Base-by-base conservation (phyloP, 2,113 vertebrate genomes). In the Dasyornis broadbenti region DNA sequence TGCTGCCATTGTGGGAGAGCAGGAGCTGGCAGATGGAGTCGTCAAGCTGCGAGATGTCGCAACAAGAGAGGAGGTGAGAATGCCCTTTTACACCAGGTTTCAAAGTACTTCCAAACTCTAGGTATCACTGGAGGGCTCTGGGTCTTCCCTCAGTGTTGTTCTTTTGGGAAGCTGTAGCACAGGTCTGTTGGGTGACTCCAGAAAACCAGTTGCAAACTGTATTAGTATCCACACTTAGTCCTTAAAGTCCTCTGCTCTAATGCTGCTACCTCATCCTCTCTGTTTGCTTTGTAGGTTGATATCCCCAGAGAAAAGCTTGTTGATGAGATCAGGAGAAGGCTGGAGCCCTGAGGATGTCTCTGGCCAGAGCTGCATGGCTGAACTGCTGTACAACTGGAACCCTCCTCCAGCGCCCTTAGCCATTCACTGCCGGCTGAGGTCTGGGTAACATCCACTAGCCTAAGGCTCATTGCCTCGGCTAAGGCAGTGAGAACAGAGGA, bases 1-100 rank as follows among this genome's bases (percentile, higher is more conserved):
- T 20, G 98, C 98, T 95, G 98, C 98, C 64, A 99, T 99, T 77
- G 87, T 99, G 92, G 99, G 99, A 77, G 98, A 99, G 91, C 98
- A 99, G 96, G 99, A 99, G 94, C 97, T 99, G 53, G 98, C 98
- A 44, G 98, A 98, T 2, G 98, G 99, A 24, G 97, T 99, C 0
- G 97, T 99, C 30, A 99, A 99, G 89, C 98, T 99, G 37, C 97
- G 99, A 26, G 97, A 97, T 5, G 98, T 99, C 11, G 72, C 98
- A 77, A 99, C 90, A 47, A 98, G 99, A 95, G 96, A 98, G 77
- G 99, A 99, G 99, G 99, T 99, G 69, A 50, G 94, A 88, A 45
- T 49, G 35, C 4, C n/a, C 49, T 60, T 57, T 28, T 56, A 37
- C 28, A 33, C 5, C 9, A 9, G 19, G 5, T 44, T 60, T 69